Evolutionary conservation across 2,888 invertebrate species (phyloP).

Genomic region (Andricus curvator): DNA sequence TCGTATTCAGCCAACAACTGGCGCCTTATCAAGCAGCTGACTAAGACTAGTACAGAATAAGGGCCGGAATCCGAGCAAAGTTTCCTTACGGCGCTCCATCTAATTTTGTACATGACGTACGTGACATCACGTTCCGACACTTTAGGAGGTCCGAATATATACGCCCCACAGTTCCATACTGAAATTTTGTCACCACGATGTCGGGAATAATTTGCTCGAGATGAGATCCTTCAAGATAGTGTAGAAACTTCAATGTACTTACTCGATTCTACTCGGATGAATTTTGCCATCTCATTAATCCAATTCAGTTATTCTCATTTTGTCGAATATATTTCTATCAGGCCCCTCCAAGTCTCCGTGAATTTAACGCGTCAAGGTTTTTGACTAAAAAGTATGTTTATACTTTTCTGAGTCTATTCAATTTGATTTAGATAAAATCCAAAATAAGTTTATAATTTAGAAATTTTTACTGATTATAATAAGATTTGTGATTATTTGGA

Average conservation of each 20-base stretch:
- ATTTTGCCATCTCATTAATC: background rate
- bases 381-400: too few species aligned
- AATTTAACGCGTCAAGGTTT: too few species aligned
- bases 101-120: constrained; percentile 40
- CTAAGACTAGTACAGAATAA: constrained; percentile 28
- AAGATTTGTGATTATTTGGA: too few species aligned
- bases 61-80: constrained; percentile 35
- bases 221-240: constrained; percentile 11
- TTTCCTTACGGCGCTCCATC: constrained; percentile 33
- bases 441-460: too few species aligned
- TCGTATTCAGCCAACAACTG: constrained; percentile 39
- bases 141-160: constrained; percentile 31
- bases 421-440: too few species aligned
- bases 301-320: background rate
- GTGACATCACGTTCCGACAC: constrained; percentile 37
- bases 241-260: background rate
- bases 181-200: constrained; percentile 9
- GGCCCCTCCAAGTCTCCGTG: too few species aligned
- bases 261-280: background rate
- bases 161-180: constrained; percentile 26
- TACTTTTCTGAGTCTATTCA: too few species aligned
- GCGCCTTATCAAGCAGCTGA: constrained; percentile 39
- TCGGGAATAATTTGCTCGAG: constrained; percentile 26
- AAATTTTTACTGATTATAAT: too few species aligned
- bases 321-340: too few species aligned